phyloP scores from a whole-genome alignment of 2,888 invertebrate genomes.

The Ophonus ardosiacus region DNA sequence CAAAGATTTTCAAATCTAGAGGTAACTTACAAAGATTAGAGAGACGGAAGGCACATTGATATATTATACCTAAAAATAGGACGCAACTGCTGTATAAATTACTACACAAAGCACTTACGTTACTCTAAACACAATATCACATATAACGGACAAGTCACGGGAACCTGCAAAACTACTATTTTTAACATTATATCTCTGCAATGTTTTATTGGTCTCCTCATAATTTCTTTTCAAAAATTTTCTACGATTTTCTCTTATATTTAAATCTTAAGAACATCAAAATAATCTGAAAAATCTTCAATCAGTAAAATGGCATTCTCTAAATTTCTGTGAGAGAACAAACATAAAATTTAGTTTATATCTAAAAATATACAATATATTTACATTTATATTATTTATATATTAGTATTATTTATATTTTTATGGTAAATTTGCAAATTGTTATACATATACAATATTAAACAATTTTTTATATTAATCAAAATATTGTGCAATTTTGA shows the following conservation, averaged over 20 bases:
- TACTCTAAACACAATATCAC: conserved; percentile 49
- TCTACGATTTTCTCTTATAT: too few relatives aligned
- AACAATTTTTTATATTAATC: too few relatives aligned
- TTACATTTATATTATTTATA: neutral
- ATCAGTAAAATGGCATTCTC: too few relatives aligned
- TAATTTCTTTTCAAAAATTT: too few relatives aligned
- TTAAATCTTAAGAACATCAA: too few relatives aligned
- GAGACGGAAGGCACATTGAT: conserved; percentile 60
- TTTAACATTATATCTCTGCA: too few relatives aligned
- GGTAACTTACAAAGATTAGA: conserved; percentile 56
- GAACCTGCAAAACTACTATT: neutral
- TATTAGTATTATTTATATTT: neutral
- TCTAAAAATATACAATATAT: neutral
- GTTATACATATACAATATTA: too few relatives aligned
- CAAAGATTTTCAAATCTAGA: conserved; percentile 50
- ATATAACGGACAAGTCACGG: neutral
- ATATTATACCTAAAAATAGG: conserved; percentile 51
- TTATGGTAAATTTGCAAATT: neutral
- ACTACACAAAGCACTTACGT: conserved; percentile 54
- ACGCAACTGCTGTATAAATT: conserved; percentile 57
- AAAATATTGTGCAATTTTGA: too few relatives aligned
- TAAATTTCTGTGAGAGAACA: neutral
- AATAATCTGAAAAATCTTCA: too few relatives aligned
- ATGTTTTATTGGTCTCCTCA: too few relatives aligned
- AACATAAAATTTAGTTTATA: neutral